These are phyloP conservation scores for Pangasius mekongensis DNA, from an alignment of 2,797 vertebrate genomes.

Conservation along the genomic window DNA sequence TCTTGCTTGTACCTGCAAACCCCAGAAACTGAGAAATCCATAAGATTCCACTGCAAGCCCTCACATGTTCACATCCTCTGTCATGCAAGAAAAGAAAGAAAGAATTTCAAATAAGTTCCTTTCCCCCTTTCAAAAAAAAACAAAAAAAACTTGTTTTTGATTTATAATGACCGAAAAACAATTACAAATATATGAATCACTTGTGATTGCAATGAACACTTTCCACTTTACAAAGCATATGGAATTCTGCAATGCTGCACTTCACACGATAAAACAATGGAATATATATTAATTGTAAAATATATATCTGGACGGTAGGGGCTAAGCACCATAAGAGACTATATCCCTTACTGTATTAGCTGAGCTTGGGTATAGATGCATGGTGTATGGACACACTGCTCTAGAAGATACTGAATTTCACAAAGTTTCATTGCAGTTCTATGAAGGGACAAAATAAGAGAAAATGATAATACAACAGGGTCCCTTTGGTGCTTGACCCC, in stretches of 20 bases:
- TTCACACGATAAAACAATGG: not conserved
- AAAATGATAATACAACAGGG: not conserved
- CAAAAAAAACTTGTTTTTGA: not conserved
- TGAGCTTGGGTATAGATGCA: not conserved
- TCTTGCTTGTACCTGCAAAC: conserved; percentile 75
- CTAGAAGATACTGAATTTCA: not conserved
- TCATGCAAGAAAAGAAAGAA: not conserved
- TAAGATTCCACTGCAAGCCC: conserved; percentile 33
- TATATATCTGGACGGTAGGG: not conserved
- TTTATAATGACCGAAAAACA: not conserved
- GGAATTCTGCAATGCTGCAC: not conserved
- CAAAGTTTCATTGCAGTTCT: not conserved
- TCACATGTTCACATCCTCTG: conserved; percentile 25
- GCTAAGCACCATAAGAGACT: not conserved
- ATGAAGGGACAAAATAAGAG: not conserved
- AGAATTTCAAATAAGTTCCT: not conserved
- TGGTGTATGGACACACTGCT: not conserved
- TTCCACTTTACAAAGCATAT: not conserved
- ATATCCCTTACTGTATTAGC: not conserved
- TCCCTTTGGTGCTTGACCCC: not conserved
- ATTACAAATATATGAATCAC: not conserved
- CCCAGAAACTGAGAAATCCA: conserved; percentile 56
- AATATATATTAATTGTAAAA: not conserved
- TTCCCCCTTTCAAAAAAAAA: not conserved
- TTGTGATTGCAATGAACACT: not conserved